Percentiles rank a stretch among this genome's conserved stretches.
Evolutionary conservation across 2,797 vertebrate genomes (phyloP).

Genomic region (Peromyscus nudipes): DNA sequence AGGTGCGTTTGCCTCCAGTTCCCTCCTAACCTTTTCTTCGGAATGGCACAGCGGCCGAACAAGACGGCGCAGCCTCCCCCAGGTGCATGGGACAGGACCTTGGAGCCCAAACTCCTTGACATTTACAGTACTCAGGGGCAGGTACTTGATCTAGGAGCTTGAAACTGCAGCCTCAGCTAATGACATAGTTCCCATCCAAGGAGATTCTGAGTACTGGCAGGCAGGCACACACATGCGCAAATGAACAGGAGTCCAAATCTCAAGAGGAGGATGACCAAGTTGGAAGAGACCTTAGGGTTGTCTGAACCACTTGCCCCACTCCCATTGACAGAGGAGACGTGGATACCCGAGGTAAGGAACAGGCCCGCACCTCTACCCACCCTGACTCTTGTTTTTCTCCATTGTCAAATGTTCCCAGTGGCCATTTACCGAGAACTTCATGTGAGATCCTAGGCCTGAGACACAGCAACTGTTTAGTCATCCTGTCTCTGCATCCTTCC

Average conservation of each 20-base stretch:
- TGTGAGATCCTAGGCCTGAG: background rate
- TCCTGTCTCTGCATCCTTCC: background rate
- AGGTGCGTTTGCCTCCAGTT: slow-evolving; percentile 43
- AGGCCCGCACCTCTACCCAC: background rate
- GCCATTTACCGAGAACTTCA: background rate
- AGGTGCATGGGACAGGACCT: background rate
- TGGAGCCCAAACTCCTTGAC: background rate
- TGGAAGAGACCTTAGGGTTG: background rate
- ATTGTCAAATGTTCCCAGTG: background rate
- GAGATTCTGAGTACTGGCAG: background rate
- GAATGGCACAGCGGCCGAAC: background rate
- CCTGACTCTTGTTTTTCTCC: background rate
- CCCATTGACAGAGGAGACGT: background rate
- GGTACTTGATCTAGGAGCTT: background rate
- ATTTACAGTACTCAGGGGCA: background rate
- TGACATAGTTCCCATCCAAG: background rate
- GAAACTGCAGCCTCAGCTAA: background rate
- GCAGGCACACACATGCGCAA: background rate
- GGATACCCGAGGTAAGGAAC: background rate
- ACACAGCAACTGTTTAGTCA: background rate
- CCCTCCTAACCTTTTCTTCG: slow-evolving; percentile 17
- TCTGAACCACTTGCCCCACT: background rate
- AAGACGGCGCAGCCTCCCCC: background rate
- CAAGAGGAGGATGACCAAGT: background rate
- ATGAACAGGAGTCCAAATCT: background rate